Conservation (phyloP, 2,888 invertebrate species). For the Drosophila kambysellisi region DNA sequence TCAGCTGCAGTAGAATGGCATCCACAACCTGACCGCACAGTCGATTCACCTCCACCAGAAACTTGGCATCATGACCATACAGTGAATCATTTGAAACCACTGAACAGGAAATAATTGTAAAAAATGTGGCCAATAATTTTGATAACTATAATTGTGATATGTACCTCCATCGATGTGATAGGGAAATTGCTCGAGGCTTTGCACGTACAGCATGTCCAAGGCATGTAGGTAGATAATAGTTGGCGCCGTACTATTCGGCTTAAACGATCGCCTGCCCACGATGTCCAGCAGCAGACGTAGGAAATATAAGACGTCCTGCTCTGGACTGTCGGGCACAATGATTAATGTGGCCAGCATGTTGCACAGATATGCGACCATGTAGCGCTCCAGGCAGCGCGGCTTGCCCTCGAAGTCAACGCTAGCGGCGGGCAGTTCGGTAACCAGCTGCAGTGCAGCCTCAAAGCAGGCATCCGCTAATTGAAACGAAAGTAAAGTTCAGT, state of each 20-base stretch:
- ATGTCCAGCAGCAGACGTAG: slow-evolving; percentile 92
- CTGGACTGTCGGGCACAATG: slow-evolving; percentile 95
- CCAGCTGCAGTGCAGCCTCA: slow-evolving; percentile 93
- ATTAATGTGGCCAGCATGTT: slow-evolving; percentile 93
- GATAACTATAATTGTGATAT: not conserved
- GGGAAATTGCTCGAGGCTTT: slow-evolving; percentile 92
- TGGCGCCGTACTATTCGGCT: slow-evolving; percentile 88
- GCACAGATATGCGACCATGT: slow-evolving; percentile 89
- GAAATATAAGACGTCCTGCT: slow-evolving; percentile 93
- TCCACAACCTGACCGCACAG: slow-evolving; percentile 91
- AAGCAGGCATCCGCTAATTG: slow-evolving; percentile 95
- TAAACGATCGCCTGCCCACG: slow-evolving; percentile 91
- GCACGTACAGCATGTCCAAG: slow-evolving; percentile 91
- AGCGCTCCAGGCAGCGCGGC: slow-evolving; percentile 90
- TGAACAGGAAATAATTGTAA: slow-evolving; percentile 62
- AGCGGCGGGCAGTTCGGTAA: slow-evolving; percentile 91
- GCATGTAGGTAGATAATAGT: slow-evolving; percentile 90
- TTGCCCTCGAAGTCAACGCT: slow-evolving; percentile 91
- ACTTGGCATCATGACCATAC: slow-evolving; percentile 95
- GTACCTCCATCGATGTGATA: slow-evolving; percentile 92
- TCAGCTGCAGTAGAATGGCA: slow-evolving; percentile 90
- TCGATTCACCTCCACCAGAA: slow-evolving; percentile 91
- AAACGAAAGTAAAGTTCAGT: slow-evolving; percentile 9
- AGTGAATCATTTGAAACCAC: slow-evolving; percentile 97
- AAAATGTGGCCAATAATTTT: not conserved